Base-by-base conservation (phyloP, 2,888 invertebrate species). In the Aelia acuminata region DNA sequence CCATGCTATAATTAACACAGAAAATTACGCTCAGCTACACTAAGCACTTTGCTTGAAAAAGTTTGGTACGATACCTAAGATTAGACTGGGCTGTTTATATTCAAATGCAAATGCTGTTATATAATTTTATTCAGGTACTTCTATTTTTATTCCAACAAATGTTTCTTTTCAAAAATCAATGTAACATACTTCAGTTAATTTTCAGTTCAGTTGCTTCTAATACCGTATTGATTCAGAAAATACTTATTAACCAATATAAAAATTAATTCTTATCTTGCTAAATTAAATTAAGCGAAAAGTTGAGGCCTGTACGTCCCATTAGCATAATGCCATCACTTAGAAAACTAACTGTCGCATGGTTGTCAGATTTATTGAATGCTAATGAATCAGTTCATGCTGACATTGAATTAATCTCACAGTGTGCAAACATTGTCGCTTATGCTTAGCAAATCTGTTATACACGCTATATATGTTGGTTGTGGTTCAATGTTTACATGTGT, bases 381-480 rank as follows among this genome's bases (percentile, higher is more conserved):
- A 70, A 70, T 35, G 1, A 26, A 57, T 8, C 18, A 18, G 35
- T 70, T 35, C 35, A 70, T 70, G 63, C 35, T 70, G 35, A 20
- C 15, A 70, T 31, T 70, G 18, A 70, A 70, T 70, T 35, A 31
- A 70, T 35, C 20, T 18, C 35, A 70, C 35, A 18, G 63, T 70
- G 18, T 70, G 31, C 43, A 80, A n/a, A n/a, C 43, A 80, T 80
- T 80, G 43, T 43, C 35, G 80, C 80, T 80, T 80, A n/a, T 22
- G 80, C 80, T 80, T 47, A 10, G 22, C 80, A 80, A 5, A 80
- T 80, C n/a, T 75, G 39, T 75, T 75, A 43, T 35, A 75, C 39
- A 80, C n/a, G 80, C 80, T 43, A 80, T 80, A 53, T 49, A 70
- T 63, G 53, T 31, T 39, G 39, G 86, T 75, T 87, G 22, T 47